phyloP scores from a whole-genome alignment of 2,113 vertebrate genomes.

The Stigmatopora argus region DNA sequence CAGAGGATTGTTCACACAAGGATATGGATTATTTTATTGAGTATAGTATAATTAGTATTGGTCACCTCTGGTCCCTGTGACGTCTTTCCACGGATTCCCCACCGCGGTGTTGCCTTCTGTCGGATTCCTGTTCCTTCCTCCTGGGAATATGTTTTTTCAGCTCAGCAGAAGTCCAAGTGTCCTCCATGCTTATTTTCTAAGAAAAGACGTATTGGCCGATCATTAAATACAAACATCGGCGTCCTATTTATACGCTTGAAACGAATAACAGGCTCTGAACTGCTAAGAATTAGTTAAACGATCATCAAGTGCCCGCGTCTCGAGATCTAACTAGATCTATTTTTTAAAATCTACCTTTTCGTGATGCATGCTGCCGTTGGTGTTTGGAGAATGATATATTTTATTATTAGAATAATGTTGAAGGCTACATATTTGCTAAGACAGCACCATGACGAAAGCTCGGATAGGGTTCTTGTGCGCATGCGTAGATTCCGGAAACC shows the following conservation, averaged over 20 bases:
- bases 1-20: neutral
- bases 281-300: neutral
- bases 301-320: neutral
- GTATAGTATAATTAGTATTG: neutral
- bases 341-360: conserved; percentile 53
- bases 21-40: neutral
- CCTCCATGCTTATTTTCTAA: conserved; percentile 84
- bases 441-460: conserved; percentile 55
- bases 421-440: conserved; percentile 25
- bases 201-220: conserved; percentile 12
- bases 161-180: conserved; percentile 90
- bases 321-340: too few relatives aligned
- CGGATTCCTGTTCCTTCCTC: conserved; percentile 32
- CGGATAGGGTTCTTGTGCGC: conserved; percentile 21
- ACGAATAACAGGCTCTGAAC: neutral
- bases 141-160: conserved; percentile 76
- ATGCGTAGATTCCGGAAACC: conserved; percentile 51
- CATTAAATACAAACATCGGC: neutral
- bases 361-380: conserved; percentile 49
- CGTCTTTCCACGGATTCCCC: conserved; percentile 59
- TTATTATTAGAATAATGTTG: neutral
- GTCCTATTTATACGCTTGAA: neutral
- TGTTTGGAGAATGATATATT: neutral
- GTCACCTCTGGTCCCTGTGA: conserved; percentile 36
- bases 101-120: conserved; percentile 40